Evolutionary conservation across 2,888 invertebrate species (phyloP), one percentile per base, ranked within the genome.

Genomic region (Strigamia transsilvanica): DNA sequence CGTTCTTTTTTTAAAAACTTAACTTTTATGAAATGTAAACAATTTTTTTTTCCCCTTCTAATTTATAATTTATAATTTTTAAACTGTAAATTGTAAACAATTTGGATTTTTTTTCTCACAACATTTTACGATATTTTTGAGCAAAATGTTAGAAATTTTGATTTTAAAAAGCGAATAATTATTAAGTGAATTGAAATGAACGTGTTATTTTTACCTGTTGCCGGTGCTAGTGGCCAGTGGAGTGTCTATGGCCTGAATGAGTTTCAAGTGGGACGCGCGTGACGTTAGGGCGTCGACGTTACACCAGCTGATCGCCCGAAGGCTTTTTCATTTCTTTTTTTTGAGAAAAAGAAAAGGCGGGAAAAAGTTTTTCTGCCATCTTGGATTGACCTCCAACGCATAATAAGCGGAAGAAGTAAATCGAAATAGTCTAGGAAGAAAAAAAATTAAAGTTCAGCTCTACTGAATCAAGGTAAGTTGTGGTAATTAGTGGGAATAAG

Each of bases 181-280:
- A 18, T 5, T 18, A 27, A 27, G 27, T 27, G 27, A 27, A 27
- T 18, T 0, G 51, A 51, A 51, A 66, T 23, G 61, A 66, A 66
- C 18, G 21, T 66, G 61, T 12, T 18, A 21, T 23, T 23, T 15
- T 66, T 66, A 18, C 21, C 18, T 21, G 61, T 66, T 15, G 61
- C 61, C 23, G 61, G 46, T 66, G 61, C 23, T 21, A 66, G 61
- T 66, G 61, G 61, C 61, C 61, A 66, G 61, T 21, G 23, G 23
- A 66, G 61, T 23, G 23, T 66, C 61, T 66, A 5, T 66, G 61
- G 61, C 61, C 61, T 66, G 61, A 66, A 66, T 66, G 61, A 66
- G 61, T 23, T 66, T 66, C 21, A 66, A 66, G 21, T 66, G 61
- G 61, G 61, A 66, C 61, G 18, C 61, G 61, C 61, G 61, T 66